Evolutionary conservation across 92 coral and sea anemone genomes (phyloP).

Genomic region (Paramuricea clavata): DNA sequence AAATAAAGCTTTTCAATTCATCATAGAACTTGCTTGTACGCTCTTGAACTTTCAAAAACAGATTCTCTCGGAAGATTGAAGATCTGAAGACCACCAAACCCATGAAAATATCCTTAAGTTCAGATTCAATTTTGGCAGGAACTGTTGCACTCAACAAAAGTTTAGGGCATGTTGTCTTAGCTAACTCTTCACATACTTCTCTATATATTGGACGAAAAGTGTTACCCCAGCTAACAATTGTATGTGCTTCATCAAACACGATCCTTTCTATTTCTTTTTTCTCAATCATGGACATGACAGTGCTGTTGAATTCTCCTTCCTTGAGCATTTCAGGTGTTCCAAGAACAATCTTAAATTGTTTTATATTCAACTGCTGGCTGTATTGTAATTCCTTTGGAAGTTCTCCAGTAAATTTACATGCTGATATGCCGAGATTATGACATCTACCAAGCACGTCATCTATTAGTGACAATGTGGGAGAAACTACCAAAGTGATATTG

Average conservation of each 20-base stretch:
- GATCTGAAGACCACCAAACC: constrained; percentile 7
- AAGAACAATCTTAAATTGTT: constrained; percentile 21
- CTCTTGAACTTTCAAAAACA: constrained; percentile 7
- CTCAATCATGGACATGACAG: not conserved
- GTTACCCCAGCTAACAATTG: constrained; percentile 44
- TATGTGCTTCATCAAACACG: constrained; percentile 51
- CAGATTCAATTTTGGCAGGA: constrained; percentile 10
- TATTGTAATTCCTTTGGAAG: constrained; percentile 21
- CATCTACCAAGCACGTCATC: constrained; percentile 20
- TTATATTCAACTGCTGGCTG: constrained; percentile 4
- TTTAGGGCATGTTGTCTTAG: constrained; percentile 37
- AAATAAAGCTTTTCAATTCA: not conserved
- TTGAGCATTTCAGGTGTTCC: constrained; percentile 33
- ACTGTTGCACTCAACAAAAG: constrained; percentile 64
- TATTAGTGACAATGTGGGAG: constrained; percentile 31
- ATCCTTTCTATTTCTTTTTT: constrained; percentile 41
- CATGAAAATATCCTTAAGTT: constrained; percentile 27
- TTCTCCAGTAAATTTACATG: constrained; percentile 51
- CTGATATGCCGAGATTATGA: constrained; percentile 12
- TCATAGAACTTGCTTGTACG: constrained; percentile 27
- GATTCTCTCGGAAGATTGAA: not conserved
- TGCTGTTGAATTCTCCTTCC: not conserved
- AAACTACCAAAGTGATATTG: constrained; percentile 39
- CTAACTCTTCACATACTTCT: constrained; percentile 35
- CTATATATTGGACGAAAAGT: constrained; percentile 42